Percentiles rank a stretch among this genome's conserved stretches.
These are phyloP conservation scores for Pampusana beccarii DNA, from an alignment of 2,113 vertebrate species.

Conservation along the genomic window DNA sequence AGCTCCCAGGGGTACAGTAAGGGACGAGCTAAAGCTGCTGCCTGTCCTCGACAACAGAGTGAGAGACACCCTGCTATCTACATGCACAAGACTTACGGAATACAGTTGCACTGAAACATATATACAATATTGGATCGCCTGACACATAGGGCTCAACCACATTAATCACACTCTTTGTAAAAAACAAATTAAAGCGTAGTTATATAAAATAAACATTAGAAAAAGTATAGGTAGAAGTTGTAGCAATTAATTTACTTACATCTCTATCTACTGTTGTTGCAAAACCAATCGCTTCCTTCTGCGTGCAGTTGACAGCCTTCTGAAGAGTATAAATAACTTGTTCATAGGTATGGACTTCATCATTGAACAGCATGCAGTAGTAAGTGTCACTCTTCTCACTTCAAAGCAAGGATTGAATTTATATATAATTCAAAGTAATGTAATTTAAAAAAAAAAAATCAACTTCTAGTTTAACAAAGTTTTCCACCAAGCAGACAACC, in stretches of 20 bases:
- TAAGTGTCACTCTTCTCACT: constrained; percentile 90
- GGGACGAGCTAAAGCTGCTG: not conserved
- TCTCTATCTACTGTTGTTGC: constrained; percentile 97
- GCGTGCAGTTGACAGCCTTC: constrained; percentile 96
- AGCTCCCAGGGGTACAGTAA: not conserved
- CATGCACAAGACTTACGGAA: not conserved
- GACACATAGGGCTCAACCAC: not conserved
- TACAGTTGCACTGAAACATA: not conserved
- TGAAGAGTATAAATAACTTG: constrained; percentile 98
- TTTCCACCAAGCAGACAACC: not conserved
- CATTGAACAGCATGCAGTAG: constrained; percentile 98
- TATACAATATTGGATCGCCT: not conserved
- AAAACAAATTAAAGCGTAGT: not conserved
- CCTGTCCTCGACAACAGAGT: not conserved
- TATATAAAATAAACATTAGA: not conserved
- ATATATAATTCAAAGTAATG: not conserved
- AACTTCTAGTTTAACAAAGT: not conserved
- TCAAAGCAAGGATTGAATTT: constrained; percentile 24
- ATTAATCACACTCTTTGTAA: not conserved
- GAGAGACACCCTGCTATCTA: not conserved
- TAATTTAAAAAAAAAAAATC: not conserved
- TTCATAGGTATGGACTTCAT: constrained; percentile 98
- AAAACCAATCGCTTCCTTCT: constrained; percentile 95
- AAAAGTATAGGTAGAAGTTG: not conserved
- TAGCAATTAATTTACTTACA: constrained; percentile 78